A percentile compares a stretch with the other conserved stretches of the same genome.
Conservation (phyloP, 1,140 invertebrate species). For the Hylyphantes graminicola region DNA sequence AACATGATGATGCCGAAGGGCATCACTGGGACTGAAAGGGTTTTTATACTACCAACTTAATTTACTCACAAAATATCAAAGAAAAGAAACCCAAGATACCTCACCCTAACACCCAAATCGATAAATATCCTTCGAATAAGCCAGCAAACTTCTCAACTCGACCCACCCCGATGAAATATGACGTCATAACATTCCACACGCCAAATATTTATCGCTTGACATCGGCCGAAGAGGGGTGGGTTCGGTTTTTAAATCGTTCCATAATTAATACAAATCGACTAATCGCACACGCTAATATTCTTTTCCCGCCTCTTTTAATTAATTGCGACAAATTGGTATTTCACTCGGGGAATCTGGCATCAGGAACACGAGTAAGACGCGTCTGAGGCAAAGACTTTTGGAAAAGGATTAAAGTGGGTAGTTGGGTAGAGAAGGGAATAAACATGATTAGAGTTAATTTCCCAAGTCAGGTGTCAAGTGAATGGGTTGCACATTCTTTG, state of each 20-base stretch:
- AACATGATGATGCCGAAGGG: too few relatives aligned
- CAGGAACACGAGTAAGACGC: too few relatives aligned
- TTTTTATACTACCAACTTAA: too few relatives aligned
- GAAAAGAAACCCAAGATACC: too few relatives aligned
- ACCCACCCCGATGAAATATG: conserved; percentile 30
- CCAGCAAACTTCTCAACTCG: background rate
- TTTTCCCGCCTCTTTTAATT: conserved; percentile 26
- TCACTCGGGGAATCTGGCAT: background rate
- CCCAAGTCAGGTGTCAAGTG: too few relatives aligned
- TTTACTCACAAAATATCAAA: too few relatives aligned
- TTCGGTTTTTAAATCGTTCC: conserved; percentile 27
- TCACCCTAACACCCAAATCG: background rate
- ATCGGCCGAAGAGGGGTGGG: conserved; percentile 25
- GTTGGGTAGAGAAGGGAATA: background rate
- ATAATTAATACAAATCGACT: conserved; percentile 51
- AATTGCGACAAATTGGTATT: conserved; percentile 51
- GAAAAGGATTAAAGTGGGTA: background rate
- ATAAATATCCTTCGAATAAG: too few relatives aligned
- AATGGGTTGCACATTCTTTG: too few relatives aligned
- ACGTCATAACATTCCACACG: conserved; percentile 22
- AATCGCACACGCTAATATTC: conserved; percentile 48
- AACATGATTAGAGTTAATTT: background rate
- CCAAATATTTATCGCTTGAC: conserved; percentile 3
- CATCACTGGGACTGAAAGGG: too few relatives aligned
- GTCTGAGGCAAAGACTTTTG: too few relatives aligned